Base-by-base conservation (phyloP, 2,113 vertebrate species). In the Odontophorus gujanensis region DNA sequence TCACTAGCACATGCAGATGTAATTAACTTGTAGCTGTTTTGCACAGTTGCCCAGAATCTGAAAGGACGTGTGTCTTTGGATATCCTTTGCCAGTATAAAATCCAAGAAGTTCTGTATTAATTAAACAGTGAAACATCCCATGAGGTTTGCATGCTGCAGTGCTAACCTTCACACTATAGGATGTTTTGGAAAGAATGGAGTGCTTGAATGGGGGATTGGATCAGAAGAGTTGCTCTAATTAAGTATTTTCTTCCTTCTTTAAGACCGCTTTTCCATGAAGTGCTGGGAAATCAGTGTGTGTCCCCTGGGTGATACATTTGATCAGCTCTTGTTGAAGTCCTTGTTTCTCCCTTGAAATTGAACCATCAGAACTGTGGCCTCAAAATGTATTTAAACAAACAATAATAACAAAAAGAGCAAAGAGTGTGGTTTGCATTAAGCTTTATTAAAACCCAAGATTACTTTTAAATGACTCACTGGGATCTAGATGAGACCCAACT, bases 291-390 rank as follows among this genome's bases (percentile, higher is more conserved):
- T 80, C 72, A 58, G 30, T 66, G 71, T 36, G 3, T 72, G 18
- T 73, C n/a, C 89, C 59, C 45, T 85, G 24, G 1, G 4, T 69
- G 48, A 43, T 85, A 9, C n/a, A 28, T 91, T 51, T 62, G 57
- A 65, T 91, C 83, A 89, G 81, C 86, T 93, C 91, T 84, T 75
- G 16, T 61, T 53, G 50, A 85, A 94, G 68, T 21, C 34, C 67
- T 76, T 89, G 15, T 81, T 95, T 82, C 50, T 68, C 47, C 42
- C 40, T 68, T 63, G 66, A 53, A 61, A 72, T 79, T 91, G 81
- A 79, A 68, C 61, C 20, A 26, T 30, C n/a, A 45, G 58, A 92
- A 73, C 62, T 58, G n/a, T 0, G 0, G 40, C 68, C 38, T 62
- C 47, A 2, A 51, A 68, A 32, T 0, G 1, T 78, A 28, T 24